These are phyloP conservation scores for Sakesphorus luctuosus DNA, from an alignment of 2,113 vertebrate species.

Conservation along the genomic window DNA sequence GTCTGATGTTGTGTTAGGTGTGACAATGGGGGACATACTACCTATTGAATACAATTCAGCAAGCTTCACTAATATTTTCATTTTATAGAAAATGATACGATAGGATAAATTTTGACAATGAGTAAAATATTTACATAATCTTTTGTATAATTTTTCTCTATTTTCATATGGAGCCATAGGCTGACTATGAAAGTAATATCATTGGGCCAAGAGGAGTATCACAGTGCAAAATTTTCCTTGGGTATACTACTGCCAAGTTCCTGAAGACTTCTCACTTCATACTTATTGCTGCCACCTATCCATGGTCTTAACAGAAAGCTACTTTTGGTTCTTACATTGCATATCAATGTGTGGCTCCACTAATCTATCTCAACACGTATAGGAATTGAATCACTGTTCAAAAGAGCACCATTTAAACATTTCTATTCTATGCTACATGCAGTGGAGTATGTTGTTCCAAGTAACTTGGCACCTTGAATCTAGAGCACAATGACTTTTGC, in stretches of 20 bases:
- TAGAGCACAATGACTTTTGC: neutral
- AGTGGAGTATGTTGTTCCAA: neutral
- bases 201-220: neutral
- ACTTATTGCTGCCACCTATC: neutral
- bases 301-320: neutral
- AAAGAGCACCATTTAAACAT: neutral
- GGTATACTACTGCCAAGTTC: accelerated
- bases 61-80: neutral
- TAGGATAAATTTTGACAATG: neutral
- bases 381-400: neutral
- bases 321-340: neutral
- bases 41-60: neutral
- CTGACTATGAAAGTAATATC: neutral
- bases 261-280: neutral
- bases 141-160: neutral
- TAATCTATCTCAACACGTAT: neutral
- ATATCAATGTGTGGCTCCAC: neutral
- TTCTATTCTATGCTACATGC: neutral
- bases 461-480: neutral
- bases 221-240: neutral
- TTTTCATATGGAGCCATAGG: neutral
- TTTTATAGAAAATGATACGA: neutral
- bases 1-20: neutral
- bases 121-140: neutral
- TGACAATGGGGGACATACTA: neutral